Evolutionary conservation across 2,797 vertebrate genomes (phyloP).

Genomic region (Megaceryle alcyon): DNA sequence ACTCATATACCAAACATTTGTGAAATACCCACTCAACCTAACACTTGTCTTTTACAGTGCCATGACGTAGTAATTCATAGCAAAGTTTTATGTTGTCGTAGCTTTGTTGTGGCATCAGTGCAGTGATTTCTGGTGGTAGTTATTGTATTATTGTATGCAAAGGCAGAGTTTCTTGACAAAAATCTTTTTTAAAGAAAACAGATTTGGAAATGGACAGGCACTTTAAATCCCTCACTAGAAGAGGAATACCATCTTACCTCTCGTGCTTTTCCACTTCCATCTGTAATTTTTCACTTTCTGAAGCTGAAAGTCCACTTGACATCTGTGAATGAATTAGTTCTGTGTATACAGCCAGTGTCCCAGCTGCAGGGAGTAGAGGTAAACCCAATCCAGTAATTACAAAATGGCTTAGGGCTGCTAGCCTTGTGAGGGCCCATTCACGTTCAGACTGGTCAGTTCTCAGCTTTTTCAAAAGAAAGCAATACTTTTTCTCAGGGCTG

Average conservation of each 20-base stretch:
- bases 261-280: neutral
- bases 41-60: neutral
- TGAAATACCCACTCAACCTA: neutral
- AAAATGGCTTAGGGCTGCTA: neutral
- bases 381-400: neutral
- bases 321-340: neutral
- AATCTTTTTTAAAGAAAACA: neutral
- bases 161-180: neutral
- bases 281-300: neutral
- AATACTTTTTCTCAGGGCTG: neutral
- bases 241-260: neutral
- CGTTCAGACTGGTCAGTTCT: neutral
- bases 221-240: neutral
- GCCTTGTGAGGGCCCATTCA: accelerated
- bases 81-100: neutral
- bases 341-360: neutral
- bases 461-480: neutral
- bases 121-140: neutral
- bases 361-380: neutral
- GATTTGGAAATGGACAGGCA: neutral
- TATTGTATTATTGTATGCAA: neutral
- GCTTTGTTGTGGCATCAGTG: neutral
- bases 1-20: neutral
- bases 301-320: neutral
- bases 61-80: neutral